Conservation (phyloP, 2,888 invertebrate genomes). For the Melanostoma scalare region DNA sequence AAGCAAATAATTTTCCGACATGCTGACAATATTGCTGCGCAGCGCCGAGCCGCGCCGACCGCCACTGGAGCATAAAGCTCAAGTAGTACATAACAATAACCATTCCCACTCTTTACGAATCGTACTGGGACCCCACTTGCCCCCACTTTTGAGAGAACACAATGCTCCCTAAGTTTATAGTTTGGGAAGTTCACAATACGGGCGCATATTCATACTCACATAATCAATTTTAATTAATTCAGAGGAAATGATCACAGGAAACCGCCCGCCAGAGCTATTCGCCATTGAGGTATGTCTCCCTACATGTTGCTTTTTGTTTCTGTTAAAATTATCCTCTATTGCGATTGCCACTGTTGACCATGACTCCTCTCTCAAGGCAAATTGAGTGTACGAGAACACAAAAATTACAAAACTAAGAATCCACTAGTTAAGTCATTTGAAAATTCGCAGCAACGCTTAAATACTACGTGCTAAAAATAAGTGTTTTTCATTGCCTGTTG, state of each 20-base stretch:
- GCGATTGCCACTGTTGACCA: constrained; percentile 24
- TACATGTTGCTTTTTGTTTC: constrained; percentile 19
- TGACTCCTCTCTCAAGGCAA: not conserved
- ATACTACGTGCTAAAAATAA: constrained; percentile 20
- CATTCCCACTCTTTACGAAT: constrained; percentile 11
- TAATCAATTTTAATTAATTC: constrained; percentile 71
- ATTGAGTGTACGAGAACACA: not conserved
- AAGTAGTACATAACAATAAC: constrained; percentile 20
- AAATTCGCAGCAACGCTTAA: constrained; percentile 13
- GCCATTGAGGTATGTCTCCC: constrained; percentile 23
- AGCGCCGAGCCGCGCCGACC: not conserved
- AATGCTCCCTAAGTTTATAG: constrained; percentile 8
- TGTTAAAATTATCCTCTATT: constrained; percentile 23
- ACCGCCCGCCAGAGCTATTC: constrained; percentile 47
- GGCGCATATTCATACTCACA: constrained; percentile 24
- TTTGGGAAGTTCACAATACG: constrained; percentile 58
- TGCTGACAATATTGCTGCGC: constrained; percentile 33
- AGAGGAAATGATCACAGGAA: constrained; percentile 72
- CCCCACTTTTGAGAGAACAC: constrained; percentile 1
- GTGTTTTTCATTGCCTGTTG: constrained; percentile 23
- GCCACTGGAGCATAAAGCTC: constrained; percentile 57
- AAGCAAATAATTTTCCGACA: constrained; percentile 57
- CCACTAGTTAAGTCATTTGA: not conserved
- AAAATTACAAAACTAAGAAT: constrained; percentile 3
- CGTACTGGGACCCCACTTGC: not conserved